Conservation (phyloP, 2,888 invertebrate genomes). For the Drosophila demipolita region DNA sequence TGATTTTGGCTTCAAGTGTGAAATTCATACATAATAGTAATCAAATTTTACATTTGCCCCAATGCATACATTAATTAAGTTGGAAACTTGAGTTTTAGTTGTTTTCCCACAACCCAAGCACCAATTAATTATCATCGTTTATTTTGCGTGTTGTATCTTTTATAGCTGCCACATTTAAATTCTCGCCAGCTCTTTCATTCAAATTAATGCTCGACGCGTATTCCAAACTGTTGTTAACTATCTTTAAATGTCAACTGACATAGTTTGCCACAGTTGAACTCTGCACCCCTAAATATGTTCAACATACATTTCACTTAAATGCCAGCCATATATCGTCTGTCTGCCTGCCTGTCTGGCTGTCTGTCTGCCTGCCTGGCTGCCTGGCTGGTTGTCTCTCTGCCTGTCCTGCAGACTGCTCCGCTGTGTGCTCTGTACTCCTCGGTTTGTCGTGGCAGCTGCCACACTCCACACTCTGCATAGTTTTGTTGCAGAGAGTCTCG, state of each 20-base stretch:
- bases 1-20: not conserved
- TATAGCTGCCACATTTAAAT: conserved; percentile 24
- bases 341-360: conserved; percentile 11
- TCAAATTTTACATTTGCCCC: not conserved
- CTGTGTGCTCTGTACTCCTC: not conserved
- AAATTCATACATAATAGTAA: not conserved
- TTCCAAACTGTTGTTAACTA: conserved; percentile 71
- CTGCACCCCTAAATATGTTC: conserved; percentile 61
- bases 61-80: conserved; percentile 3
- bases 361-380: not conserved
- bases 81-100: not conserved
- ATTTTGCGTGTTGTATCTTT: conserved; percentile 7
- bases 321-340: conserved; percentile 71
- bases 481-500: conserved; percentile 24
- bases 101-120: not conserved
- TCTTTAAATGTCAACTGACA: conserved; percentile 75
- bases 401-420: not conserved
- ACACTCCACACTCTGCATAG: conserved; percentile 23
- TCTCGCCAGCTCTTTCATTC: conserved; percentile 13
- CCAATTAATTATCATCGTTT: conserved; percentile 26
- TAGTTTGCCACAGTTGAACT: conserved; percentile 34
- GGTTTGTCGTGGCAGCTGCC: conserved; percentile 10
- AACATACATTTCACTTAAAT: conserved; percentile 77
- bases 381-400: not conserved
- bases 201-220: conserved; percentile 35